Evolutionary conservation across 2,888 invertebrate species (phyloP).

Genomic region (Drosophila mimetica): DNA sequence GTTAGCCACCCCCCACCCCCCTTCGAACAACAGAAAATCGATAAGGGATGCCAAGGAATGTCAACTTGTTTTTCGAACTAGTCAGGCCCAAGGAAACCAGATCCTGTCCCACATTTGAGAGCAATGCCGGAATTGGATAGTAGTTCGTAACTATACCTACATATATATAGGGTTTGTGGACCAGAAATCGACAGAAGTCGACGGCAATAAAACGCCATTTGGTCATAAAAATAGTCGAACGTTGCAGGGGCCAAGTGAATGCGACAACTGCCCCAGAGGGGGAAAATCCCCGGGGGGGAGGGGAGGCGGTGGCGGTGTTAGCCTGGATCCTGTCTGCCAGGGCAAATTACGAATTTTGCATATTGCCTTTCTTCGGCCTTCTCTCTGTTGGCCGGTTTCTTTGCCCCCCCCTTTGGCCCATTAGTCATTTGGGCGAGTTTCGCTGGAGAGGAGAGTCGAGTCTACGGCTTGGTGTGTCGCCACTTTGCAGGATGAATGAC

Average conservation of each 20-base stretch:
- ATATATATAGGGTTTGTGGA: conserved; percentile 16
- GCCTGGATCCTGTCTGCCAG: conserved; percentile 56
- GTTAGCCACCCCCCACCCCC: conserved; percentile 50
- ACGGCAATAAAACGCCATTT: conserved; percentile 81
- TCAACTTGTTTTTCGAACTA: conserved; percentile 76
- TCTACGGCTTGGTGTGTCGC: conserved; percentile 73
- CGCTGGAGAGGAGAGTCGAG: conserved; percentile 7
- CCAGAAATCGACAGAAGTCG: conserved; percentile 37
- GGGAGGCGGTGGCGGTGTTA: not conserved
- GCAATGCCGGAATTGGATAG: conserved; percentile 24
- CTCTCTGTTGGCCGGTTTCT: conserved; percentile 9
- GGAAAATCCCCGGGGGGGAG: not conserved
- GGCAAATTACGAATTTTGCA: conserved; percentile 79
- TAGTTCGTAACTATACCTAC: conserved; percentile 8
- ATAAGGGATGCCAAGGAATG: conserved; percentile 66
- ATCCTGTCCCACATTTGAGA: conserved; percentile 32
- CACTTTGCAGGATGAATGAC: conserved; percentile 80
- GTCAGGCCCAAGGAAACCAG: conserved; percentile 25
- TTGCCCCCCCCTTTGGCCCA: conserved; percentile 52
- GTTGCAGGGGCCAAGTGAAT: conserved; percentile 53
- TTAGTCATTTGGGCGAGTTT: conserved; percentile 64
- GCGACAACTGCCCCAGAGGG: conserved; percentile 42
- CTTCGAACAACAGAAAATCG: conserved; percentile 62
- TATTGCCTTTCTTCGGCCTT: conserved; percentile 63
- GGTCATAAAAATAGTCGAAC: conserved; percentile 80